Conservation (phyloP, 2,797 vertebrate species). For the Phylloscopus collybita region DNA sequence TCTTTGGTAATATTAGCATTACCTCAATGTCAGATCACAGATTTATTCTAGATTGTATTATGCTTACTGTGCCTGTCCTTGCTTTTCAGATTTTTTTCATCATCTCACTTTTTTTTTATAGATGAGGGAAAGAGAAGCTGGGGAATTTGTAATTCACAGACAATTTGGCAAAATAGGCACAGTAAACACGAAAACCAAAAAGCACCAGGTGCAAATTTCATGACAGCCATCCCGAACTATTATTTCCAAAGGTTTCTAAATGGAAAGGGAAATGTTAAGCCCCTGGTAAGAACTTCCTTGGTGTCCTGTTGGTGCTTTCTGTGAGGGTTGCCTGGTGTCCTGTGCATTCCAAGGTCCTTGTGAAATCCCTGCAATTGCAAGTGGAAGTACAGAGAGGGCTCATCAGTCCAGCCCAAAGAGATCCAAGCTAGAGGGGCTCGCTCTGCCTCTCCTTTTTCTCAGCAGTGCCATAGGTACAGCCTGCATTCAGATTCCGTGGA, state of each 20-base stretch:
- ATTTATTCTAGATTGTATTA: neutral
- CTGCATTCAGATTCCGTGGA: neutral
- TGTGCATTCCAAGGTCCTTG: accelerated
- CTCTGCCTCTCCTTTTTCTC: neutral
- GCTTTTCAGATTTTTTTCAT: neutral
- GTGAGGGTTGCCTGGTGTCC: no score
- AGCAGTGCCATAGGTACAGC: neutral
- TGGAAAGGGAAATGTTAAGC: neutral
- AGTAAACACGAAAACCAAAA: neutral
- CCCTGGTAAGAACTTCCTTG: neutral
- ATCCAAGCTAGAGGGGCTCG: neutral
- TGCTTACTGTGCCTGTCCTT: neutral
- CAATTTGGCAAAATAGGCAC: neutral
- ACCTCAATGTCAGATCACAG: neutral
- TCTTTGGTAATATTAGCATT: neutral
- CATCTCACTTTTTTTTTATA: neutral
- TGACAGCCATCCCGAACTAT: neutral
- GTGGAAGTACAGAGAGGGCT: neutral
- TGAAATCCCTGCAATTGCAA: neutral
- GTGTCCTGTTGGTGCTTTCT: neutral
- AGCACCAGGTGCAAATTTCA: neutral
- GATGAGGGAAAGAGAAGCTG: neutral
- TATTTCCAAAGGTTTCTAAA: neutral
- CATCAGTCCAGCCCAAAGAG: neutral
- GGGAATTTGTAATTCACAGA: neutral